Evolutionary conservation across 2,113 vertebrate species (phyloP), one percentile per base, ranked within the genome.

Genomic region (Tragulus kanchil): DNA sequence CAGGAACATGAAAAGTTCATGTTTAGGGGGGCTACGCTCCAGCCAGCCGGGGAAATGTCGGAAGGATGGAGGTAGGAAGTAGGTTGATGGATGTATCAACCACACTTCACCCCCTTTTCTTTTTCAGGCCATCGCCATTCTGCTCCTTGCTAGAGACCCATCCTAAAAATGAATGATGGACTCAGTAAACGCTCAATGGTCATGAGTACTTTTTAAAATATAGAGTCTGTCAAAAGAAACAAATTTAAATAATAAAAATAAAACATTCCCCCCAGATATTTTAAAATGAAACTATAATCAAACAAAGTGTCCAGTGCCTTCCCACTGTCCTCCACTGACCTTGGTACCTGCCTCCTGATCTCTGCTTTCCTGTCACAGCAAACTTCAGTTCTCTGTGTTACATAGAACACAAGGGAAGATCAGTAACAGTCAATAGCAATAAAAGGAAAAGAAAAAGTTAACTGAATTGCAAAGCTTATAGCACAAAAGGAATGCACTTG

Each of bases 21-120:
- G 36, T 36, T 36, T 0, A 3, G 67, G 15, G 6, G 1, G 8
- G 0, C 56, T 50, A 19, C 8, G 1, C 4, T 26, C 14, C 5
- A 0, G 13, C 21, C 81, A 62, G 8, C 15, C 56, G 31, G 11
- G 14, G 23, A 0, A 9, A 48, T 3, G 1, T 26, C 62, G 6
- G 10, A n/a, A 56, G 45, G 11, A 10, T 14, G 13, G 52, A 61
- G 42, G 1, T 45, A 62, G 45, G 58, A 77, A 75, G 64, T 16
- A 28, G 28, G 36, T 14, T 50, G 48, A 23, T 54, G 8, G 61
- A 10, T 3, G 1, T 5, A 0, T 3, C 8, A 3, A 81, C 17
- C 84, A 69, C 21, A 6, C 11, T 23, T 31, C 8, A 3, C 59
- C 87, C 45, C 64, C 36, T 59, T 54, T 50, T 7, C 56, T 52